Evolutionary conservation across 2,113 vertebrate species (phyloP).

Genomic region (Oncorhynchus mykiss): DNA sequence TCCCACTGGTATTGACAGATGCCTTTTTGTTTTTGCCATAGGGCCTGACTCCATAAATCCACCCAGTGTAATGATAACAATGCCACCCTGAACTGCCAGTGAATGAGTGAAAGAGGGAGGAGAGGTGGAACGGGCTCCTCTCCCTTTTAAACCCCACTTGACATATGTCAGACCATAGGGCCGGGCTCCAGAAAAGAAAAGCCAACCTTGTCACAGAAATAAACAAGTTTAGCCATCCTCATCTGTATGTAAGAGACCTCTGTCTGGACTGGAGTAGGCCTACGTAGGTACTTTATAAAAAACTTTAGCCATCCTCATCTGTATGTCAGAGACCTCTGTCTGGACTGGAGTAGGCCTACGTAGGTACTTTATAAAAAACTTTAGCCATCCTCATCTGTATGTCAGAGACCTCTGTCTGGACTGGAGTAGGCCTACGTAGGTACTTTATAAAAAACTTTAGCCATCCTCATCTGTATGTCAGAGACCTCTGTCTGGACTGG

Average conservation of each 20-base stretch:
- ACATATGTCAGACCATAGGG: constrained; percentile 67
- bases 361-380: constrained; percentile 61
- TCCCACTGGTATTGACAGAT: constrained; percentile 99
- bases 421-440: background rate
- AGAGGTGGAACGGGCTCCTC: constrained; percentile 13
- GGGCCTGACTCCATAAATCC: constrained; percentile 80
- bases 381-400: constrained; percentile 47
- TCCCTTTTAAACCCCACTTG: constrained; percentile 59
- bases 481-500: background rate
- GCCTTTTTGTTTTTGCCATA: constrained; percentile 94
- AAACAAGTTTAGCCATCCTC: constrained; percentile 56
- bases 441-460: constrained; percentile 54
- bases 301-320: constrained; percentile 52
- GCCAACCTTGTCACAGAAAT: constrained; percentile 27
- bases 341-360: background rate
- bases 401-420: background rate
- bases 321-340: background rate
- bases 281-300: constrained; percentile 54
- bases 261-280: background rate
- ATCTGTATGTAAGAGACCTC: constrained; percentile 5
- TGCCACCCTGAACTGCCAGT: constrained; percentile 83
- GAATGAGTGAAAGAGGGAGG: constrained; percentile 71
- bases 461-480: constrained; percentile 34
- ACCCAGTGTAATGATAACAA: constrained; percentile 91
- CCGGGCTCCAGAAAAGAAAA: constrained; percentile 47